These are phyloP conservation scores for Phyllotis vaccarum DNA, from an alignment of 2,797 vertebrate species.

Conservation along the genomic window DNA sequence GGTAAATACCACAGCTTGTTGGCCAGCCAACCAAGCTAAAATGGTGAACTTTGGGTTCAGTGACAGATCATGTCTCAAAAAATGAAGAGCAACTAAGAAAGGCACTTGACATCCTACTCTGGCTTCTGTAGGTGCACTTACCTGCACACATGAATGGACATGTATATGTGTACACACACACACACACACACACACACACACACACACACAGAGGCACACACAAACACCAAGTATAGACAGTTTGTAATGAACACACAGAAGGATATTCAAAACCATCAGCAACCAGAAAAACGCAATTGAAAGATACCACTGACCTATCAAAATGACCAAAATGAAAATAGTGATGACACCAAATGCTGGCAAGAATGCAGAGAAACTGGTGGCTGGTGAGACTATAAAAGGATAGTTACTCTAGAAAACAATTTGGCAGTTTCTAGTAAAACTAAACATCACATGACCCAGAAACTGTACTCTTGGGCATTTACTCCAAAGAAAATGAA, in stretches of 20 bases:
- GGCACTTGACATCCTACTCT: background rate
- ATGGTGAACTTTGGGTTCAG: background rate
- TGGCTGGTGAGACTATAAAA: background rate
- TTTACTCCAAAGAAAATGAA: conserved; percentile 52
- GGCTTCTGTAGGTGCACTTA: background rate
- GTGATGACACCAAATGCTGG: background rate
- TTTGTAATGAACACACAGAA: conserved; percentile 52
- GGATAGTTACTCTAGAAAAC: conserved; percentile 9
- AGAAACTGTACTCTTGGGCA: background rate
- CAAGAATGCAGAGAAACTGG: background rate
- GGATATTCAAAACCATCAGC: conserved; percentile 28
- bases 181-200: background rate
- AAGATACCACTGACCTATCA: background rate
- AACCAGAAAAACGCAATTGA: conserved; percentile 33
- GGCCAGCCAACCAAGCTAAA: background rate
- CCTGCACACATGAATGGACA: background rate
- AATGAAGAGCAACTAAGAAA: background rate
- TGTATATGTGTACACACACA: background rate
- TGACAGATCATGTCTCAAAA: background rate
- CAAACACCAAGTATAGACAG: background rate
- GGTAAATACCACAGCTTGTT: background rate
- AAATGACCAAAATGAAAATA: conserved; percentile 35
- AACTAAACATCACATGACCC: conserved; percentile 48
- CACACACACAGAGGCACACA: background rate
- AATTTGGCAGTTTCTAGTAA: conserved; percentile 49